Base-by-base conservation (phyloP, 2,888 invertebrate genomes). In the Unio delphinus region DNA sequence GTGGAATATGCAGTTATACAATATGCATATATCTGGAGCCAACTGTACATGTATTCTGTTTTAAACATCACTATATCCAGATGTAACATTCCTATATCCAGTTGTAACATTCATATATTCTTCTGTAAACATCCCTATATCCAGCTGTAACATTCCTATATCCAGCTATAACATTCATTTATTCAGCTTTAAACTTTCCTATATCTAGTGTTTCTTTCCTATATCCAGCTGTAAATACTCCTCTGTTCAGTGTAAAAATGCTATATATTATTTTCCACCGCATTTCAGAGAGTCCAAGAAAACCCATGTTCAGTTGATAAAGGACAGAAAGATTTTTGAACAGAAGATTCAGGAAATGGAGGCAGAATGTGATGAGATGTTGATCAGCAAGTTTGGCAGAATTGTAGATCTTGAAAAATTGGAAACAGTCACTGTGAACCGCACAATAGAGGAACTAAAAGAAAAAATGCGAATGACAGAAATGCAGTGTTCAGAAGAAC, bases 361-460 rank as follows among this genome's bases (percentile, higher is more conserved):
- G 60, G 83, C 84, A 59, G 81, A 83, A 45, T 89, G 89, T 72
- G 84, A 89, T 68, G 79, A 84, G 71, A 86, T 88, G 87, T 90
- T 90, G 89, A 70, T 86, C 23, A 85, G 83, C 64, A 90, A 90
- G 80, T 90, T 90, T 80, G 90, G 90, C 1, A 78, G 84, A 23
- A 80, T 88, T 28, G 88, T 90, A 5, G 88, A 90, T 76, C 78
- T 90, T 58, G 90, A 90, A 78, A 87, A 87, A 69, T 79, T 90
- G 34, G 90, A 90, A 74, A 86, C 87, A 4, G 87, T 90, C 26
- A 89, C 89, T 4, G 89, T 90, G 4, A 90, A 90, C 78, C 75
- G 88, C 61, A 80, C 84, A 70, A 87, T 89, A 23, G 89, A 90
- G 73, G 90, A 90, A 75, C 82, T 88, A 73, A 89, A 88, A 75